Percentiles rank a stretch among this genome's conserved stretches.
These are phyloP conservation scores for Drosophila micromelanica DNA, from an alignment of 1,140 invertebrate species.

Conservation along the genomic window DNA sequence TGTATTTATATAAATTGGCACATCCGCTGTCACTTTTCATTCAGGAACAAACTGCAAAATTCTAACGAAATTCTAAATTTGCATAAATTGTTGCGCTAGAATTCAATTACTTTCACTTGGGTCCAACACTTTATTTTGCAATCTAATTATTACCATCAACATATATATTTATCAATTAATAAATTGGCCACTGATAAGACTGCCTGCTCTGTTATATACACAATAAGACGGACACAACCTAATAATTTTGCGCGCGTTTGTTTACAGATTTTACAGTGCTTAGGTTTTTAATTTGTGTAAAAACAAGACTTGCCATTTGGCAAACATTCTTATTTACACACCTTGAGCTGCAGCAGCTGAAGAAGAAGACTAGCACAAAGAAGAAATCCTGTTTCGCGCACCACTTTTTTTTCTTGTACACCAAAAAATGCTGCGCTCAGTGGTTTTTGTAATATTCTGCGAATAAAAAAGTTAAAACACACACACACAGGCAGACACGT, in stretches of 20 bases:
- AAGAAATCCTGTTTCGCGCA: conserved; percentile 13
- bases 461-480: conserved; percentile 36
- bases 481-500: conserved; percentile 19
- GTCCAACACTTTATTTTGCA: conserved; percentile 7
- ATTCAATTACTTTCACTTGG: conserved; percentile 48
- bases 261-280: conserved; percentile 37
- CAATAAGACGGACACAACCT: not conserved
- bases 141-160: conserved; percentile 13
- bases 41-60: conserved; percentile 44
- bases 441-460: conserved; percentile 53
- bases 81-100: conserved; percentile 7
- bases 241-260: conserved; percentile 27
- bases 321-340: conserved; percentile 40
- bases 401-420: conserved; percentile 31
- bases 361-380: conserved; percentile 11
- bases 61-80: not conserved
- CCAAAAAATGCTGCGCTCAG: conserved; percentile 43
- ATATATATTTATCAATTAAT: conserved; percentile 58
- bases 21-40: conserved; percentile 50
- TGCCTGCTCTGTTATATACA: conserved; percentile 11
- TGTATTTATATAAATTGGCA: conserved; percentile 51
- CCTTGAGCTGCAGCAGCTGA: conserved; percentile 16
- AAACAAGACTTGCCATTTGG: conserved; percentile 16
- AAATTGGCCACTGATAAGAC: conserved; percentile 50
- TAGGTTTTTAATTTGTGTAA: conserved; percentile 1